These are phyloP conservation scores for Bothrops jararaca DNA, from an alignment of 2,113 vertebrate genomes.

Conservation along the genomic window DNA sequence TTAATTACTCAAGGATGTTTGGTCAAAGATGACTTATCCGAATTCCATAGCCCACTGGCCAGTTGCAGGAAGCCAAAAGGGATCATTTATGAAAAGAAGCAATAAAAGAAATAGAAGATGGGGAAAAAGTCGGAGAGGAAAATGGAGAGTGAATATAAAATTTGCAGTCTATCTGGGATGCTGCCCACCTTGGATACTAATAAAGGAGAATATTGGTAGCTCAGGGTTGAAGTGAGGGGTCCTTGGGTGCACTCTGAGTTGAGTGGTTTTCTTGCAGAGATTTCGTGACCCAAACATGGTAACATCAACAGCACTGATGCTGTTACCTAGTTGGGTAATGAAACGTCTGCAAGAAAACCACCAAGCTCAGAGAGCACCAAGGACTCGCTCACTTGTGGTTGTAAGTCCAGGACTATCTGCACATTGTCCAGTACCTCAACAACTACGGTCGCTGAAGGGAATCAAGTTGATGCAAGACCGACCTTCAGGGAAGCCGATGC, in stretches of 20 bases:
- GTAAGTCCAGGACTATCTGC: neutral
- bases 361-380: neutral
- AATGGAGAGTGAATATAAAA: neutral
- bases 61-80: neutral
- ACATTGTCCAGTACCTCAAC: too few relatives aligned
- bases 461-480: neutral
- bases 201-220: too few relatives aligned
- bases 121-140: neutral
- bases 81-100: neutral
- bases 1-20: neutral
- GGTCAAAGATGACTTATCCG: neutral
- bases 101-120: neutral
- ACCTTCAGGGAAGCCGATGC: too few relatives aligned
- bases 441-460: too few relatives aligned
- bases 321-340: too few relatives aligned
- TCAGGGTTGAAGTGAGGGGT: too few relatives aligned
- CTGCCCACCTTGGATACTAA: neutral
- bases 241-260: too few relatives aligned
- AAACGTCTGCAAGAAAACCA: too few relatives aligned
- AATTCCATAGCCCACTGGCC: neutral
- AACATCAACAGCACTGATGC: too few relatives aligned
- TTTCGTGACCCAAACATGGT: too few relatives aligned
- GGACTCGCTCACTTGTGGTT: neutral
- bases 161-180: neutral
- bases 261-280: too few relatives aligned